Percentiles rank a stretch among this genome's conserved stretches.
Conservation (phyloP, 2,888 invertebrate genomes). For the Osedax frankpressi region DNA sequence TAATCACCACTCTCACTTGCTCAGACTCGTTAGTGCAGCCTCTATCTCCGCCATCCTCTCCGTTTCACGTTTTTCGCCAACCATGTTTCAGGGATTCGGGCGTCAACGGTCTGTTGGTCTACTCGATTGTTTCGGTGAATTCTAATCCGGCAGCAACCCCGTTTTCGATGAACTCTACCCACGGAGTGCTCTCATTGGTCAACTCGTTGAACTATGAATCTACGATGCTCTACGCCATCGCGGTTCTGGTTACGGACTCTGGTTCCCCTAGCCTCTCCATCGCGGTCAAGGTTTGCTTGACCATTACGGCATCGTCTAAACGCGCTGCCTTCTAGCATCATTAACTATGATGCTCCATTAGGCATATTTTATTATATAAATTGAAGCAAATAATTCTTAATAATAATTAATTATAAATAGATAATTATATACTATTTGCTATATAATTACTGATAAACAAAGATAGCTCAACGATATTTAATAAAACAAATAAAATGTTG, state of each 20-base stretch:
- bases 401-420: no score
- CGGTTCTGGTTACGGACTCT: conserved; percentile 30
- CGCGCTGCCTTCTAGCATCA: no score
- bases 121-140: conserved; percentile 26
- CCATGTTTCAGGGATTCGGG: neutral
- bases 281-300: conserved; percentile 29
- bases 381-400: no score
- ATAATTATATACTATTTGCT: no score
- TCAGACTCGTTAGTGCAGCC: conserved; percentile 24
- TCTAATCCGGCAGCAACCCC: conserved; percentile 23
- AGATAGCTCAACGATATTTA: no score
- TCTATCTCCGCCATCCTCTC: no score
- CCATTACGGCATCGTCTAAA: no score
- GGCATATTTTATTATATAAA: no score
- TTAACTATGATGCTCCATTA: no score
- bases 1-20: conserved; percentile 27
- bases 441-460: no score
- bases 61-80: neutral
- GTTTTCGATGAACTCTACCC: conserved; percentile 24
- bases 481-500: no score
- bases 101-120: conserved; percentile 25
- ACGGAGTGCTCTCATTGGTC: conserved; percentile 28
- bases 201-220: conserved; percentile 33
- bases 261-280: conserved; percentile 27
- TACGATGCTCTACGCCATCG: conserved; percentile 24